phyloP scores from a whole-genome alignment of 2,888 invertebrate genomes.

The Drosophila testacea region DNA sequence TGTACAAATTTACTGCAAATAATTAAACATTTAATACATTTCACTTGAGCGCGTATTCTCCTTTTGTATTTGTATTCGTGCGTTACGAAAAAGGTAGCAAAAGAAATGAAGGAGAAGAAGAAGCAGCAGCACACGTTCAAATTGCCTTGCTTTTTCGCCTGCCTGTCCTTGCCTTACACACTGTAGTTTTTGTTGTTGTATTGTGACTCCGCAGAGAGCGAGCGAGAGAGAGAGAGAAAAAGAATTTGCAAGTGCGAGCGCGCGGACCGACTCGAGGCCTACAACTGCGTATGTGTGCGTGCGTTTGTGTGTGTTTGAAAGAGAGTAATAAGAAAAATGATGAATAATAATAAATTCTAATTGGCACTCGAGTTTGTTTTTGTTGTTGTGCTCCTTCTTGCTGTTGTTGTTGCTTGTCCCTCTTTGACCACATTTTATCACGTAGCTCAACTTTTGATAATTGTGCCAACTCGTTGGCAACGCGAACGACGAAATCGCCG shows the following conservation, averaged over 20 bases:
- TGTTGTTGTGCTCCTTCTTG: constrained; percentile 11
- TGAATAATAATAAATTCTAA: constrained; percentile 80
- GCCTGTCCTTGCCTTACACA: constrained; percentile 14
- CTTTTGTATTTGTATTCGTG: constrained; percentile 20
- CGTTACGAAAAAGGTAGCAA: constrained; percentile 34
- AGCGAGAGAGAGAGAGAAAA: constrained; percentile 19
- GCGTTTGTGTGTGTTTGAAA: constrained; percentile 22
- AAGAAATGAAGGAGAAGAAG: constrained; percentile 19
- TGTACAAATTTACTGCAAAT: constrained; percentile 61
- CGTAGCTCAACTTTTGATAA: constrained; percentile 53
- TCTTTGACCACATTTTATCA: constrained; percentile 69
- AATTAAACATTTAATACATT: constrained; percentile 45
- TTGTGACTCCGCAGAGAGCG: constrained; percentile 41
- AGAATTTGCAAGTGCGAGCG: constrained; percentile 30
- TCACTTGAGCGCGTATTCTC: constrained; percentile 24
- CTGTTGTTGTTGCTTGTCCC: constrained; percentile 13
- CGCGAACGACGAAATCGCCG: constrained; percentile 43
- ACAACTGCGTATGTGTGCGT: constrained; percentile 5
- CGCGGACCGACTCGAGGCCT: constrained; percentile 29
- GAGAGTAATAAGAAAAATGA: constrained; percentile 64
- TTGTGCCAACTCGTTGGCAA: constrained; percentile 53
- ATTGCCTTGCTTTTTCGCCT: constrained; percentile 16
- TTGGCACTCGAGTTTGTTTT: constrained; percentile 55
- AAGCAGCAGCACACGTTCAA: constrained; percentile 37
- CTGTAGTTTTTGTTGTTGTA: constrained; percentile 17